Conservation (phyloP, 2,888 invertebrate genomes). For the Gibbula magus region DNA sequence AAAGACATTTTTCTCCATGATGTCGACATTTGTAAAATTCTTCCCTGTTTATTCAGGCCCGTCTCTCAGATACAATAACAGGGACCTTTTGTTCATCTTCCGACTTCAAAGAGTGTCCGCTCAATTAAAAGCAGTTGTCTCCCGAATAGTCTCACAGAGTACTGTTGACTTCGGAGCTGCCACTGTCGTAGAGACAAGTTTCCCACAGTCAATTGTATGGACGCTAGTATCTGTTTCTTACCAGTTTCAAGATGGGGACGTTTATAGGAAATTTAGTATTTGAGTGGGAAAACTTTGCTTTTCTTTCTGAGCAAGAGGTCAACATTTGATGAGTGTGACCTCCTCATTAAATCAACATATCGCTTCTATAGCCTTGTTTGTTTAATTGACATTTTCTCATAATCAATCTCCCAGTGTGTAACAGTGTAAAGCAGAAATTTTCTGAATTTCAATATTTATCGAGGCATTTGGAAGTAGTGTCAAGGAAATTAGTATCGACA, state of each 20-base stretch:
- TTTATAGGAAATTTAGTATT: neutral
- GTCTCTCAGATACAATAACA: neutral
- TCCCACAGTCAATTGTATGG: neutral
- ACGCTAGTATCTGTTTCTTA: neutral
- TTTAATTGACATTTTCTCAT: neutral
- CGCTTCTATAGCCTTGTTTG: neutral
- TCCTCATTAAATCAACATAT: neutral
- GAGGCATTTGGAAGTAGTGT: neutral
- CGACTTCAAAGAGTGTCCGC: neutral
- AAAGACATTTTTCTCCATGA: neutral
- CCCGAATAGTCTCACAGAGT: neutral
- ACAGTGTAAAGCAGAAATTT: neutral
- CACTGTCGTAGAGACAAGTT: neutral
- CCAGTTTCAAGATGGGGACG: neutral
- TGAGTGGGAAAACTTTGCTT: neutral
- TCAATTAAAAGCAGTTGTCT: constrained; percentile 23
- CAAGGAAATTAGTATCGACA: too few relatives aligned
- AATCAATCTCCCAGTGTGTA: too few relatives aligned
- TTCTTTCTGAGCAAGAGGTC: neutral
- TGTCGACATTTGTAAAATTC: neutral
- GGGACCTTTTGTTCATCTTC: neutral
- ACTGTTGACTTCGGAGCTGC: neutral
- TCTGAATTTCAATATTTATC: neutral
- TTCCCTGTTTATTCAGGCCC: neutral
- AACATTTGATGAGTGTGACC: neutral